A percentile compares a stretch with the other conserved stretches of the same genome.
Conservation (phyloP, 2,888 invertebrate species). For the Caenorhabditis drosophilae region DNA sequence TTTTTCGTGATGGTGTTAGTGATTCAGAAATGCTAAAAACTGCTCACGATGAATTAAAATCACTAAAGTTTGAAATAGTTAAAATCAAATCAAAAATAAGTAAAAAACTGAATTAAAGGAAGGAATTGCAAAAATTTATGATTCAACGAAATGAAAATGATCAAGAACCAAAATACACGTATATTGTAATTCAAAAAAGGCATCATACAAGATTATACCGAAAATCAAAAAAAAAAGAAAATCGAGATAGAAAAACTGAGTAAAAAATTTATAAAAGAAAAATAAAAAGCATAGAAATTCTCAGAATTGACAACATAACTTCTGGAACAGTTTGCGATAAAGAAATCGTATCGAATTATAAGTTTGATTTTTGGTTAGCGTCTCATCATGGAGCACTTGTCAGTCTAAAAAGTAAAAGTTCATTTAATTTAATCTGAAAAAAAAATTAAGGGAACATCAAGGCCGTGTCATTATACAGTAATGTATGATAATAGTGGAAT, state of each 20-base stretch:
- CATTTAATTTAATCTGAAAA: not conserved
- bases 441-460: constrained; percentile 80
- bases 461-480: constrained; percentile 98
- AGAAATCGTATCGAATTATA: constrained; percentile 20
- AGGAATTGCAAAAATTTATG: constrained; percentile 9
- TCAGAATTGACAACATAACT: constrained; percentile 19
- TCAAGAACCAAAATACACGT: constrained; percentile 32
- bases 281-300: constrained; percentile 2
- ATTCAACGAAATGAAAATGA: not conserved
- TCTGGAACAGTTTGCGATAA: constrained; percentile 45
- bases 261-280: constrained; percentile 1
- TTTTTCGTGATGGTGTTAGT: constrained; percentile 50
- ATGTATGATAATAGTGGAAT: constrained; percentile 99
- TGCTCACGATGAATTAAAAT: constrained; percentile 15
- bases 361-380: constrained; percentile 97
- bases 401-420: not conserved
- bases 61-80: no score
- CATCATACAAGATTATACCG: constrained; percentile 40
- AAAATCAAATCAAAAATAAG: no score
- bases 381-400: constrained; percentile 68
- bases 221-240: not conserved
- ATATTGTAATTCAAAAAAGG: constrained; percentile 51
- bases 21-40: constrained; percentile 44
- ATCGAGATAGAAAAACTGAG: not conserved
- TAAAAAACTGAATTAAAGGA: no score